phyloP scores from a whole-genome alignment of 2,797 vertebrate species.

The Chiroxiphia lanceolata region DNA sequence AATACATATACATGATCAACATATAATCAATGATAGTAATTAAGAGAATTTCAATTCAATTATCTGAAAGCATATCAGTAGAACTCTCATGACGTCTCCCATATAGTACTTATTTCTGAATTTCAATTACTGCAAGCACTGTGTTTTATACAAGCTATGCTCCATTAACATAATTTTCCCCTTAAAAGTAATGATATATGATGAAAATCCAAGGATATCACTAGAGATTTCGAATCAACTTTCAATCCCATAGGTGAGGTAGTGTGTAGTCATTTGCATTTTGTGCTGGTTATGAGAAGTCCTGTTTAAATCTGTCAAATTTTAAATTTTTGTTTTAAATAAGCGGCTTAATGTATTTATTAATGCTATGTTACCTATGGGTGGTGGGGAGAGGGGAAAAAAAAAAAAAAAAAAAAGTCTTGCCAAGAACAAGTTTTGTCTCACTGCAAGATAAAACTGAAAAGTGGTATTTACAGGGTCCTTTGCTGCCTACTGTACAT shows the following conservation, averaged over 20 bases:
- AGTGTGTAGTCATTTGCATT: conserved; percentile 78
- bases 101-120: conserved; percentile 13
- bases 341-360: conserved; percentile 61
- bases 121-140: conserved; percentile 60
- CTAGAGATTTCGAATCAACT: conserved; percentile 66
- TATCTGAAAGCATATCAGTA: conserved; percentile 1
- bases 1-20: conserved; percentile 13
- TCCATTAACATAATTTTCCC: conserved; percentile 24
- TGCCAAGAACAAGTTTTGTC: conserved; percentile 41
- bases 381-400: not conserved
- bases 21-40: not conserved
- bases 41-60: not conserved
- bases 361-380: conserved; percentile 66
- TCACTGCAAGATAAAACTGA: conserved; percentile 54
- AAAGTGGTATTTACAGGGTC: conserved; percentile 70
- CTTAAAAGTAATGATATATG: conserved; percentile 13
- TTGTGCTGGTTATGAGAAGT: conserved; percentile 70
- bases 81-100: not conserved
- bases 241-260: conserved; percentile 78
- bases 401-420: not conserved
- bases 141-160: conserved; percentile 67
- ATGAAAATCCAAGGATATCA: conserved; percentile 50
- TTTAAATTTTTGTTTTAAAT: conserved; percentile 34
- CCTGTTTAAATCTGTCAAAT: conserved; percentile 51
- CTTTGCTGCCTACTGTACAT: conserved; percentile 53